Percentiles rank a stretch among this genome's conserved stretches.
phyloP scores from a whole-genome alignment of 2,113 vertebrate genomes.

The Chrysochloris asiatica region DNA sequence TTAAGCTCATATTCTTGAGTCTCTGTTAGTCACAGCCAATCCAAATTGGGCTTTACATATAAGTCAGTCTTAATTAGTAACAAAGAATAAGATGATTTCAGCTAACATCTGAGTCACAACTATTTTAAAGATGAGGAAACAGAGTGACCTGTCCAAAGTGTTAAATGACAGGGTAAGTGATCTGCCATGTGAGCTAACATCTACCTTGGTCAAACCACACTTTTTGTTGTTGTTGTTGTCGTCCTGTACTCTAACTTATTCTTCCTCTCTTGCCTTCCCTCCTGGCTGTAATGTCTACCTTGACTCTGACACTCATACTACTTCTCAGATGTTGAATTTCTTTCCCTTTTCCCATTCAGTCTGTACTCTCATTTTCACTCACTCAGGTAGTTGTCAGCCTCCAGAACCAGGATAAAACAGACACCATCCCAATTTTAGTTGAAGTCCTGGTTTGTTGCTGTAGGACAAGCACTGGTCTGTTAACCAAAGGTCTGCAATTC shows the following conservation, averaged over 20 bases:
- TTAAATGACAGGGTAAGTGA: not conserved
- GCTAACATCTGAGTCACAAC: not conserved
- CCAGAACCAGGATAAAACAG: not conserved
- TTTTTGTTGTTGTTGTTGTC: not conserved
- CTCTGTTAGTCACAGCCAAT: not conserved
- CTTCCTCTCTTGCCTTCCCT: not conserved
- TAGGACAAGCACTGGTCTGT: no score
- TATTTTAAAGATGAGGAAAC: constrained; percentile 17
- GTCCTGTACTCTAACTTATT: not conserved
- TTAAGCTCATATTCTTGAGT: not conserved
- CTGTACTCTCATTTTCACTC: not conserved
- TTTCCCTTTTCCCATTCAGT: not conserved
- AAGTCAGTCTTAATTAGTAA: not conserved
- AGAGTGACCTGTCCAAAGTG: not conserved
- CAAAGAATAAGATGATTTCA: not conserved
- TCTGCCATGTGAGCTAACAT: not conserved
- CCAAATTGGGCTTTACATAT: not conserved
- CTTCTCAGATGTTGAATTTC: not conserved
- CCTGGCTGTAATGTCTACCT: not conserved
- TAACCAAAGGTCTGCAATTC: no score
- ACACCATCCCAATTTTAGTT: not conserved
- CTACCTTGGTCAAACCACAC: not conserved
- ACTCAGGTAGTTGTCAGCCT: not conserved
- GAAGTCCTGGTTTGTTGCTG: no score
- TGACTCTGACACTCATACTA: not conserved